Evolutionary conservation across 2,113 vertebrate genomes (phyloP), one percentile per base, ranked within the genome.

Genomic region (Seriola rivoliana): DNA sequence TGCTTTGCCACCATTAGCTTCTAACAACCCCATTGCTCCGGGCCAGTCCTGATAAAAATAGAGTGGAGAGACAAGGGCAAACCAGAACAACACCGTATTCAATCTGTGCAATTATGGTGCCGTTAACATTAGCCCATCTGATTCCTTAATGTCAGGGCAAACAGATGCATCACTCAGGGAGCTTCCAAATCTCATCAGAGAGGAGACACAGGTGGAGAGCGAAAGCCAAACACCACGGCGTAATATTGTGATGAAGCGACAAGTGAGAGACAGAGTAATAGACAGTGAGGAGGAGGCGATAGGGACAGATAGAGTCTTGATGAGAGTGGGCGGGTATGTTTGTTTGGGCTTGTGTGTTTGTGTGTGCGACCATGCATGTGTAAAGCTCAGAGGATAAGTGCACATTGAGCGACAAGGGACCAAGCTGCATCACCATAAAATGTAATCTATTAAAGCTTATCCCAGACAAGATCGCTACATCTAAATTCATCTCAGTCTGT

Each of bases 361-460:
- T 52, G 79, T 65, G 85, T 21, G 64, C 32, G 21, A 5, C 71
- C 60, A 71, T 58, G 73, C 36, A 65, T 44, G 84, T 77, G 78
- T 63, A 59, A 80, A 67, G 66, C 89, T 85, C 74, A 74, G 46
- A 67, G 75, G 78, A 89, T 88, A 90, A 93, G 81, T 76, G 78
- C 84, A 60, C 79, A 59, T 38, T 90, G 88, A 92, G 65, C 55
- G 82, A 88, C 85, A 88, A 68, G 87, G 87, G 85, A 90, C 81
- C 21, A 78, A 78, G 83, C 78, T 50, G 57, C 88, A 89, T 91
- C 86, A 84, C 89, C 87, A 87, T 90, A 80, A 93, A 92, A 91
- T 91, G 85, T 89, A 93, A 93, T 94, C 89, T 94, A 92, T 93
- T 93, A 93, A 93, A 92, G 85, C 81, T 90, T 80, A 90, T 84